A percentile compares a stretch with the other conserved stretches of the same genome.
These are phyloP conservation scores for Coelinius sp. DNA, from an alignment of 2,888 invertebrate genomes.

Conservation along the genomic window DNA sequence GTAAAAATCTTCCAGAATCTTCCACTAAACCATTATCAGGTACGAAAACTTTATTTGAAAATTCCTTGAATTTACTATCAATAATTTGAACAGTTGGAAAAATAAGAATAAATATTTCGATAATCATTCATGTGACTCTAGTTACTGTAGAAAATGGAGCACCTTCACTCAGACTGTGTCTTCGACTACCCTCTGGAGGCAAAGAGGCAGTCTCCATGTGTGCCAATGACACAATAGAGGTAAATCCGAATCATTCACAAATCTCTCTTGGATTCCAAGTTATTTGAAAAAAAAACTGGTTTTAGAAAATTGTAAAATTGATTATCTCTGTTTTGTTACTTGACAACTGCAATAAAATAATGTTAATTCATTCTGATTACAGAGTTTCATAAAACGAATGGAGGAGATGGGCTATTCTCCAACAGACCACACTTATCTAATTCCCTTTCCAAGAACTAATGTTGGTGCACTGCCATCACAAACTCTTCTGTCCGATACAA, in stretches of 20 bases:
- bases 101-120: too few relatives aligned
- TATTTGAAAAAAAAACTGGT: conserved; percentile 4
- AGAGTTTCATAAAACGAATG: conserved; percentile 65
- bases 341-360: not conserved
- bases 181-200: conserved; percentile 65
- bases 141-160: conserved; percentile 47
- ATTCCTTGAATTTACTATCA: not conserved
- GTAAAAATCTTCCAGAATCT: not conserved
- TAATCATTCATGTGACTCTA: not conserved
- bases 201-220: conserved; percentile 65
- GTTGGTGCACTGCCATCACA: conserved; percentile 62
- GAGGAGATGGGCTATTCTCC: conserved; percentile 64
- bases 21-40: not conserved
- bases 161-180: conserved; percentile 62
- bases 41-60: not conserved
- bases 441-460: conserved; percentile 66
- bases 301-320: too few relatives aligned
- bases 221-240: conserved; percentile 63
- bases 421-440: conserved; percentile 63
- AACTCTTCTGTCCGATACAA: conserved; percentile 62
- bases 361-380: conserved; percentile 29
- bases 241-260: conserved; percentile 40
- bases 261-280: not conserved
- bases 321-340: too few relatives aligned
- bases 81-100: not conserved